phyloP scores from a whole-genome alignment of 2,797 vertebrate species.

The Lepus oiostolus region DNA sequence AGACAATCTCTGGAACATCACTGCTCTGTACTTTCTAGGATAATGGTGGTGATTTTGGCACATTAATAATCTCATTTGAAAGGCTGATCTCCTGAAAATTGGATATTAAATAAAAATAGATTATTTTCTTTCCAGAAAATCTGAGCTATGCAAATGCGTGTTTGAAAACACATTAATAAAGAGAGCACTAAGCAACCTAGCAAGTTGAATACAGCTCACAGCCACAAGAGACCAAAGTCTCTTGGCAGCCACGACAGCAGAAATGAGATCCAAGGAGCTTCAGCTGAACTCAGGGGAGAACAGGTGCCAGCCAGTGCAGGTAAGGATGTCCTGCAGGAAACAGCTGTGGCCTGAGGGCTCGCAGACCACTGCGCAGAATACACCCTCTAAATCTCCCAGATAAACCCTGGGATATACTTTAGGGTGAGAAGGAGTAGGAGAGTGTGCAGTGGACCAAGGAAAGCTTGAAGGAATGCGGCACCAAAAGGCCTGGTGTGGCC shows the following conservation, averaged over 20 bases:
- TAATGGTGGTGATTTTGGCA: constrained; percentile 67
- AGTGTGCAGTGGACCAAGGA: neutral
- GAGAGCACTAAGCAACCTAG: neutral
- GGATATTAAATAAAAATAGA: constrained; percentile 74
- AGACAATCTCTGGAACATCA: constrained; percentile 27
- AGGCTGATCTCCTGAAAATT: constrained; percentile 62
- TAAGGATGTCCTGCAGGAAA: neutral
- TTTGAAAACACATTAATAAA: constrained; percentile 71
- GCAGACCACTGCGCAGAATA: neutral
- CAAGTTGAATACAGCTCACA: neutral
- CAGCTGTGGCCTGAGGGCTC: neutral
- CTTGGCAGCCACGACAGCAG: neutral
- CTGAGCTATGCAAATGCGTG: constrained; percentile 45
- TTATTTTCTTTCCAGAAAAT: constrained; percentile 68
- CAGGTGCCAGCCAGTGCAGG: fast-evolving
- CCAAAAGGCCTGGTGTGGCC: neutral
- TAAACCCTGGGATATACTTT: neutral
- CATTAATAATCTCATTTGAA: constrained; percentile 66
- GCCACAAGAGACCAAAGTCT: neutral
- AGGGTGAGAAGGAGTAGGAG: neutral
- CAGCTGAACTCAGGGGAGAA: neutral
- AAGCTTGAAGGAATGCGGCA: neutral
- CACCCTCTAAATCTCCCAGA: neutral
- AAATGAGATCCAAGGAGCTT: neutral
- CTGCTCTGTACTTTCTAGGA: constrained; percentile 60